A percentile compares a stretch with the other conserved stretches of the same genome.
phyloP scores from a whole-genome alignment of 2,888 invertebrate genomes.

The Leptopterna dolabrata region DNA sequence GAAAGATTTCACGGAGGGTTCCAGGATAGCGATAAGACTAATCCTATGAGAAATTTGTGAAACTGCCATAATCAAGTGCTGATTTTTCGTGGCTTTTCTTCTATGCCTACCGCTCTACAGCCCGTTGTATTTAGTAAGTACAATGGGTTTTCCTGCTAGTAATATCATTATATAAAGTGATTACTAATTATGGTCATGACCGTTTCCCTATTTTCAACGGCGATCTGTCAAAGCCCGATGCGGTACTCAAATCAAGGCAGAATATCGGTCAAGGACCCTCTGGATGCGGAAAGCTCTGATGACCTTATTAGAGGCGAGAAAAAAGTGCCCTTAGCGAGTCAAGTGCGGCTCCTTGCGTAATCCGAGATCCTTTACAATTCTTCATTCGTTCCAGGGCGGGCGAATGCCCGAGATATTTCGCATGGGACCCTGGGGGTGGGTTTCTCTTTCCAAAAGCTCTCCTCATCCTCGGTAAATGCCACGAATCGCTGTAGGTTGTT shows the following conservation, averaged over 20 bases:
- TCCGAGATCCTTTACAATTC: slow-evolving; percentile 2
- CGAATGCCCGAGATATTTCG: not conserved
- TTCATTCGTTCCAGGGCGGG: not conserved
- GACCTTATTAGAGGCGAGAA: slow-evolving; percentile 3
- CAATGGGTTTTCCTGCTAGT: too few relatives aligned
- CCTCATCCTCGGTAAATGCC: not conserved
- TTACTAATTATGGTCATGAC: too few relatives aligned
- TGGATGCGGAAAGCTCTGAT: not conserved
- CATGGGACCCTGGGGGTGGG: not conserved
- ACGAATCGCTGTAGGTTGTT: not conserved
- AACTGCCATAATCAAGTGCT: too few relatives aligned
- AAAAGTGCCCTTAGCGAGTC: not conserved
- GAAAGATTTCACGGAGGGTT: too few relatives aligned
- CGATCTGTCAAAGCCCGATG: not conserved
- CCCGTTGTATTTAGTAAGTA: too few relatives aligned
- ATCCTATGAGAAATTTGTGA: too few relatives aligned
- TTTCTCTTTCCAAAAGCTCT: not conserved
- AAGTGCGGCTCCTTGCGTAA: slow-evolving; percentile 7
- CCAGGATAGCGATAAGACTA: too few relatives aligned
- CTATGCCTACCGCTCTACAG: too few relatives aligned
- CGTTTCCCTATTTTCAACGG: not conserved
- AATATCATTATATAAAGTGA: too few relatives aligned
- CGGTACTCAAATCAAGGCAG: not conserved
- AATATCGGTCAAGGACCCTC: not conserved
- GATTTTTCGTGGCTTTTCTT: too few relatives aligned